Evolutionary conservation across 1,140 invertebrate species (phyloP), one percentile per base, ranked within the genome.

Genomic region (Neomicropteryx cornuta): DNA sequence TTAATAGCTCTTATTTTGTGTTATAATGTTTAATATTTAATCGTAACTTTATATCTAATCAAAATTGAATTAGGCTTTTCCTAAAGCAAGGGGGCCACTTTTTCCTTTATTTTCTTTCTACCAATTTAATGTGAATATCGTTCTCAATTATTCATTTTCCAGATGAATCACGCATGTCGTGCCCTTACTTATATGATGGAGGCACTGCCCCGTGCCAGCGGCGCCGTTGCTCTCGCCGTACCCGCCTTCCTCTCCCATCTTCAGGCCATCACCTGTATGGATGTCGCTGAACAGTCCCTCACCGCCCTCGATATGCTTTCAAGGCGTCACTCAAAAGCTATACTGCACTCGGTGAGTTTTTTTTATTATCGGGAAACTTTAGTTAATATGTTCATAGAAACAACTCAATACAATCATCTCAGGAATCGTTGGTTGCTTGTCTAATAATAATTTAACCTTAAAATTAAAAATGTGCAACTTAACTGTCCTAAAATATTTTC

Each of bases 121-220:
- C n/a, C n/a, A n/a, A n/a, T n/a, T n/a, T n/a, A n/a, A n/a, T n/a
- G n/a, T n/a, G n/a, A n/a, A n/a, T n/a, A n/a, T n/a, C n/a, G n/a
- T n/a, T n/a, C n/a, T n/a, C n/a, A n/a, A n/a, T n/a, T n/a, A n/a
- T 39, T 39, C 43, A 42, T 46, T 47, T 51, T 53, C 1, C 57
- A 85, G 81, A 99, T 99, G 95, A 96, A 97, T 56, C 92, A 98
- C 62, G 94, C 95, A 0, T 97, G 94, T 63, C 82, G 96, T 31
- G 95, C 95, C 5, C 72, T 99, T 8, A 97, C 95, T 1, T 98
- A 99, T 59, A 97, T 99, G 94, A 89, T 99, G 81, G 96, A 99
- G 66, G 93, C 95, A 3, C 55, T 99, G 35, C 96, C 96, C 0
- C 77, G 96, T 23, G 96, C 94, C 10, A 94, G 93, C 18, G 85